Percentiles rank a stretch among this genome's conserved stretches.
phyloP scores from a whole-genome alignment of 2,888 invertebrate genomes.

The Philopedon plagiatum region DNA sequence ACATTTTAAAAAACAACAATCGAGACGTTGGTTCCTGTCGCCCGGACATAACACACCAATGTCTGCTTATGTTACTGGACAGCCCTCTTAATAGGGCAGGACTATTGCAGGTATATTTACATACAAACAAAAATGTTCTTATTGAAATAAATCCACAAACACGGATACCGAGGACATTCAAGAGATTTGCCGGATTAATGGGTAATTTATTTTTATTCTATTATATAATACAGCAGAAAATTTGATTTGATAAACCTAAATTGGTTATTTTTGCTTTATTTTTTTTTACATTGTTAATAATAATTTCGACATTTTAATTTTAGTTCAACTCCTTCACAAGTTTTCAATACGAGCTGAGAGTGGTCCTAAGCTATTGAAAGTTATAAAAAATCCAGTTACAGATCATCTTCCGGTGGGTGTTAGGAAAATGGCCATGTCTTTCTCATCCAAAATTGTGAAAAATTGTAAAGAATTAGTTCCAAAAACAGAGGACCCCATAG shows the following conservation, averaged over 20 bases:
- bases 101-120: slow-evolving; percentile 94
- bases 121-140: slow-evolving; percentile 91
- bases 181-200: slow-evolving; percentile 96
- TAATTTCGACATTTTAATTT: too few relatives aligned
- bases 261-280: too few relatives aligned
- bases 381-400: slow-evolving; percentile 96
- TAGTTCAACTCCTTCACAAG: slow-evolving; percentile 97
- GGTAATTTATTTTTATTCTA: too few relatives aligned
- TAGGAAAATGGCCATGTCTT: slow-evolving; percentile 91
- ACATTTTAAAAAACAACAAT: slow-evolving; percentile 87
- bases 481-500: slow-evolving; percentile 84
- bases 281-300: too few relatives aligned
- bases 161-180: slow-evolving; percentile 96
- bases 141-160: slow-evolving; percentile 98
- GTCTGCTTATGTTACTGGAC: slow-evolving; percentile 96
- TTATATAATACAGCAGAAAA: too few relatives aligned
- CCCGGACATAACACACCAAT: slow-evolving; percentile 98
- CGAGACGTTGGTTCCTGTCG: slow-evolving; percentile 90
- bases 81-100: slow-evolving; percentile 97
- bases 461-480: slow-evolving; percentile 86
- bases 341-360: slow-evolving; percentile 93
- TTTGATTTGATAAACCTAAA: too few relatives aligned
- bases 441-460: slow-evolving; percentile 80
- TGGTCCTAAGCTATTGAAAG: slow-evolving; percentile 91
- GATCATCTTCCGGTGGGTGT: slow-evolving; percentile 96